These are phyloP conservation scores for Amiota mariae DNA, from an alignment of 2,888 invertebrate species.

Conservation along the genomic window DNA sequence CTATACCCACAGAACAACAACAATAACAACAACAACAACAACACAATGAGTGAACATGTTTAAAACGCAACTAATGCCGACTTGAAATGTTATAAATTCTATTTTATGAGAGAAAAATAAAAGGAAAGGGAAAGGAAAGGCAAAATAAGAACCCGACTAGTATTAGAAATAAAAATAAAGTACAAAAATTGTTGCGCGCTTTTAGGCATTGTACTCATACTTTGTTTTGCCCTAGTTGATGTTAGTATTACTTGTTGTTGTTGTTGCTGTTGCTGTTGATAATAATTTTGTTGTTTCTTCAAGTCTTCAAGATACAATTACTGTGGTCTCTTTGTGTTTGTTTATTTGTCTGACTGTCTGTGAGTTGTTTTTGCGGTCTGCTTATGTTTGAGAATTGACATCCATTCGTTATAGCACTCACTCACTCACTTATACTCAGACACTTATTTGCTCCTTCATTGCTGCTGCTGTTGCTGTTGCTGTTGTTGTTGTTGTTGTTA, in stretches of 20 bases:
- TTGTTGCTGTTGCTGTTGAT: constrained; percentile 13
- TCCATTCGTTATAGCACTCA: not conserved
- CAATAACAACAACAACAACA: too few relatives aligned
- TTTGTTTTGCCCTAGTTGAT: not conserved
- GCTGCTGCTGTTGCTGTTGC: too few relatives aligned
- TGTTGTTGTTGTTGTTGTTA: too few relatives aligned
- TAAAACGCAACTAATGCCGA: constrained; percentile 17
- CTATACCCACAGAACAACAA: not conserved
- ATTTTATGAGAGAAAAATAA: not conserved
- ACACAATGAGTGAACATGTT: not conserved
- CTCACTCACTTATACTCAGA: not conserved
- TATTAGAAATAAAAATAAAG: not conserved
- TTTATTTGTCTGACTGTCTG: not conserved
- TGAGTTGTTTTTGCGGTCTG: not conserved
- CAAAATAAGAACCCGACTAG: not conserved
- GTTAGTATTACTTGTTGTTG: constrained; percentile 2
- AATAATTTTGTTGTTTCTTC: not conserved
- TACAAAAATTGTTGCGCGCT: constrained; percentile 24
- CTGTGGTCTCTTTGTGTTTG: not conserved
- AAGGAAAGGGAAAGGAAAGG: not conserved
- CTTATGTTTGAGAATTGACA: not conserved
- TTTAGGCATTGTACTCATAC: not conserved
- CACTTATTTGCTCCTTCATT: not conserved
- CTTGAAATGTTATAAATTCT: constrained; percentile 9
- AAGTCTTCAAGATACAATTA: constrained; percentile 26